Evolutionary conservation across 92 coral and sea anemone species (phyloP).

Genomic region (Galaxea fascicularis): DNA sequence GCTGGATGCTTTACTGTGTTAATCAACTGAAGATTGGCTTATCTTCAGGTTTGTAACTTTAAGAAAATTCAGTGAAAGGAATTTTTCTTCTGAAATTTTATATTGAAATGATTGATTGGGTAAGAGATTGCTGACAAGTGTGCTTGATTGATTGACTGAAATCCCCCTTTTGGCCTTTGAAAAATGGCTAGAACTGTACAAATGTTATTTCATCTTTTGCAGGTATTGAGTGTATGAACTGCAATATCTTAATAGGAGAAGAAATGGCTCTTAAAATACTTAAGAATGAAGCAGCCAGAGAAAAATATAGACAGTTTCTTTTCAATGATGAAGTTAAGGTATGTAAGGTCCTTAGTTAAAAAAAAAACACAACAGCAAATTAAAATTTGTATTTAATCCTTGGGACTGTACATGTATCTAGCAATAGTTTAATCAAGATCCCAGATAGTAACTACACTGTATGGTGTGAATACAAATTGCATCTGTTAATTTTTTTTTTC

Average conservation of each 20-base stretch:
- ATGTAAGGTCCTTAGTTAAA: neutral
- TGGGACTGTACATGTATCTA: too few species aligned
- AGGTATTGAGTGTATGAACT: slow-evolving; percentile 93
- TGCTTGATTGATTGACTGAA: too few species aligned
- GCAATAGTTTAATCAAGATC: too few species aligned
- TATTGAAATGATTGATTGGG: too few species aligned
- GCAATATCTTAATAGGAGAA: slow-evolving; percentile 78
- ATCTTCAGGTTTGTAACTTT: slow-evolving; percentile 65
- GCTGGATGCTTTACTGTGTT: slow-evolving; percentile 78
- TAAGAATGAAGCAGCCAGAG: slow-evolving; percentile 41
- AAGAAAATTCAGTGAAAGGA: neutral
- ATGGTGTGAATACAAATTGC: too few species aligned
- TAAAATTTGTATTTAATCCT: too few species aligned
- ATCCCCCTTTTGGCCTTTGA: too few species aligned
- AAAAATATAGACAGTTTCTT: slow-evolving; percentile 73
- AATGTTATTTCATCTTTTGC: slow-evolving; percentile 6
- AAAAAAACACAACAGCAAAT: neutral
- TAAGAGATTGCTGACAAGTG: too few species aligned
- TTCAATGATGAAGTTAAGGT: slow-evolving; percentile 90
- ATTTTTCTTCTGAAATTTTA: too few species aligned
- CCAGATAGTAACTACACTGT: too few species aligned
- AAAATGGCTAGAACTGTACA: too few species aligned
- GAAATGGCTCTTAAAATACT: slow-evolving; percentile 75
- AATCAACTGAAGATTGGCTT: slow-evolving; percentile 80
- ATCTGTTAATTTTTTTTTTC: too few species aligned